Evolutionary conservation across 2,888 invertebrate genomes (phyloP).

Genomic region (Diarsia mendica): DNA sequence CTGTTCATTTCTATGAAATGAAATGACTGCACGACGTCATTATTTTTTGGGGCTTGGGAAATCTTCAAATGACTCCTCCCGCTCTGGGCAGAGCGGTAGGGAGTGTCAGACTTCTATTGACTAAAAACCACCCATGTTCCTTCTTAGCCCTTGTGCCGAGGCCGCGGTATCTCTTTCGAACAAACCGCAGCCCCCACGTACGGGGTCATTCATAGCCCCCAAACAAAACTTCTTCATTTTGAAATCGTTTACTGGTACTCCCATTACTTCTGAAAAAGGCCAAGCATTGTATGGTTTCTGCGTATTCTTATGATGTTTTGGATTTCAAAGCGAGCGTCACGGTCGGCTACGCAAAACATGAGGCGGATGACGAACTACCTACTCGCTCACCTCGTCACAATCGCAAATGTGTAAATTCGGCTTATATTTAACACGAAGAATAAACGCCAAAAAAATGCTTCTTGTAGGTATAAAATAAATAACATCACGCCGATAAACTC

Average conservation of each 20-base stretch:
- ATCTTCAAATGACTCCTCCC: too few relatives aligned
- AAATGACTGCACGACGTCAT: too few relatives aligned
- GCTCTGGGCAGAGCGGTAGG: too few relatives aligned
- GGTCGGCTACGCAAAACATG: not conserved
- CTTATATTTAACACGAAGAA: not conserved
- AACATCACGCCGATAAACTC: not conserved
- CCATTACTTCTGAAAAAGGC: not conserved
- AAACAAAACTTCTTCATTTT: too few relatives aligned
- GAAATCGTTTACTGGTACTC: not conserved
- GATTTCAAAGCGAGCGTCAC: not conserved
- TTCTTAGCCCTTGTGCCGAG: too few relatives aligned
- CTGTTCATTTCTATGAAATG: too few relatives aligned
- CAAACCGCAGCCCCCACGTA: too few relatives aligned
- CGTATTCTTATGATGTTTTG: not conserved
- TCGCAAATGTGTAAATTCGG: not conserved
- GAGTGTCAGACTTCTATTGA: too few relatives aligned
- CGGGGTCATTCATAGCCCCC: too few relatives aligned
- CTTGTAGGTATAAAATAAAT: not conserved
- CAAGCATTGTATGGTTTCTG: not conserved
- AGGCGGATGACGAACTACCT: not conserved
- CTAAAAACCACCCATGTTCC: too few relatives aligned
- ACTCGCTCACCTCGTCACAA: not conserved
- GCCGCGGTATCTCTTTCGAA: too few relatives aligned
- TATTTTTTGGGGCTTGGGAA: too few relatives aligned
- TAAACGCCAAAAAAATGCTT: not conserved